These are phyloP conservation scores for Coenonympha glycerion DNA, from an alignment of 2,888 invertebrate species.

Conservation along the genomic window DNA sequence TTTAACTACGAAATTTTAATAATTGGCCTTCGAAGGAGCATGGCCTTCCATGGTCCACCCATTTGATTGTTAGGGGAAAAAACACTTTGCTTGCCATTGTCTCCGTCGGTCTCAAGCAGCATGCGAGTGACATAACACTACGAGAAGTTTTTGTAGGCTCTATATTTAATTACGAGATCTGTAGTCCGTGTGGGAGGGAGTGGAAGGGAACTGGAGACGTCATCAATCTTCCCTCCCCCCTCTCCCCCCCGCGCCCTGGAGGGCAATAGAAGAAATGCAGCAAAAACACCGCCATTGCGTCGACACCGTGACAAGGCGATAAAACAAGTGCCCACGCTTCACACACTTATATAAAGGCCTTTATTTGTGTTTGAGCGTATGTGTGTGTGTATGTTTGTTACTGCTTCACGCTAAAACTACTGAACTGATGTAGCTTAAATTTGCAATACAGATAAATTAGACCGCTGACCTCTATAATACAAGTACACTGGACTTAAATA, in stretches of 20 bases:
- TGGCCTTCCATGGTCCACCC: too few relatives aligned
- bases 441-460: too few relatives aligned
- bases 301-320: neutral
- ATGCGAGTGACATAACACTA: neutral
- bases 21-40: too few relatives aligned
- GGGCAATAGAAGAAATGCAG: slow-evolving; percentile 6
- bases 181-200: neutral
- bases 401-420: too few relatives aligned
- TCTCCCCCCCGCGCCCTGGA: neutral
- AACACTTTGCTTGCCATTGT: too few relatives aligned
- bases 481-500: too few relatives aligned
- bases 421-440: too few relatives aligned
- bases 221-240: slow-evolving; percentile 6
- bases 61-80: too few relatives aligned
- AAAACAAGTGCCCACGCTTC: slow-evolving; percentile 1
- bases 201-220: neutral
- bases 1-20: too few relatives aligned
- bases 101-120: too few relatives aligned
- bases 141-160: neutral
- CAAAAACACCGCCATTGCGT: neutral
- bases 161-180: slow-evolving; percentile 8
- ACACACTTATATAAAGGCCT: neutral
- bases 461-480: too few relatives aligned
- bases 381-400: too few relatives aligned
- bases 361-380: neutral